phyloP scores from a whole-genome alignment of 2,888 invertebrate genomes.

The Congeria kusceri region DNA sequence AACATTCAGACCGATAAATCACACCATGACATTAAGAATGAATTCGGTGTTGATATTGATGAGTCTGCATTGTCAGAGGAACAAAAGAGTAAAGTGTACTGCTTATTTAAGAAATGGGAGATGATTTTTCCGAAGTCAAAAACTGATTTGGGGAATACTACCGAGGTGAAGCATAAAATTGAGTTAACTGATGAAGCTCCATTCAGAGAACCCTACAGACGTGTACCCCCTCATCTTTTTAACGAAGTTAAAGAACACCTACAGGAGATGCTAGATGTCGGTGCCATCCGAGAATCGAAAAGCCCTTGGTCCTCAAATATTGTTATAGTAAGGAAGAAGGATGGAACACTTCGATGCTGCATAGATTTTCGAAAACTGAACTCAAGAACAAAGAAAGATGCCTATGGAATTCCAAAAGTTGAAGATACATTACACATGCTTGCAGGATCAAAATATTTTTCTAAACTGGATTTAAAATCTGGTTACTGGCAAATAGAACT shows the following conservation, averaged over 20 bases:
- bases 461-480: conserved; percentile 26
- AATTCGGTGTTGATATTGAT: too few species aligned
- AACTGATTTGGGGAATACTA: conserved; percentile 22
- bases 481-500: conserved; percentile 30
- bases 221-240: conserved; percentile 24
- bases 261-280: conserved; percentile 28
- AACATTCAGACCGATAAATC: too few species aligned
- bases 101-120: conserved; percentile 25
- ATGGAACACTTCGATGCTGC: conserved; percentile 33
- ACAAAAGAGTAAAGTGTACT: conserved; percentile 13
- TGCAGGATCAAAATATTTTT: conserved; percentile 27
- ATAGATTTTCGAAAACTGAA: conserved; percentile 36
- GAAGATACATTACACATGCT: conserved; percentile 24
- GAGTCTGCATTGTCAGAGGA: too few species aligned
- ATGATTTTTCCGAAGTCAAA: conserved; percentile 23
- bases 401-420: conserved; percentile 27
- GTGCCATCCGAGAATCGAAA: conserved; percentile 31
- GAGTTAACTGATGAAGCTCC: conserved; percentile 14
- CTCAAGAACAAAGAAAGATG: conserved; percentile 27
- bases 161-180: conserved; percentile 26
- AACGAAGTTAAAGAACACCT: conserved; percentile 35
- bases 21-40: too few species aligned
- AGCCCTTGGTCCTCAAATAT: conserved; percentile 34
- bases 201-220: conserved; percentile 28
- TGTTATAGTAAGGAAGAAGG: conserved; percentile 36